phyloP scores from a whole-genome alignment of 2,113 vertebrate species.

The Desmodus rotundus region DNA sequence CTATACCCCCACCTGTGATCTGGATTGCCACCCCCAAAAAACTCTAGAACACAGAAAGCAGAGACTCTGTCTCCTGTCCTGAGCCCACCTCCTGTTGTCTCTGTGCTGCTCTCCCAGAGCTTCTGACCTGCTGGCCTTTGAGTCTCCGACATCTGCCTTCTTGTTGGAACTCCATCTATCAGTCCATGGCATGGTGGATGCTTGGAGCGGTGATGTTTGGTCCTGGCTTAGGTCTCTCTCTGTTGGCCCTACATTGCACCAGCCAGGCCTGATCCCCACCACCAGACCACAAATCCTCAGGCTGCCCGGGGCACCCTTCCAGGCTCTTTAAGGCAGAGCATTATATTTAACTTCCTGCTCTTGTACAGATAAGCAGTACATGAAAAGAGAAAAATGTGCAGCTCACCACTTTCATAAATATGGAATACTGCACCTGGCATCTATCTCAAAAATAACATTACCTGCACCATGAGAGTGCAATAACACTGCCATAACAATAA shows the following conservation, averaged over 20 bases:
- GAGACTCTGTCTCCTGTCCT: accelerated
- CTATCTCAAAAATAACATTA: slow-evolving; percentile 64
- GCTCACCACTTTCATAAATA: slow-evolving; percentile 70
- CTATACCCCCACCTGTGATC: background rate
- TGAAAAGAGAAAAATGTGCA: slow-evolving; percentile 63
- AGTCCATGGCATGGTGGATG: too few relatives aligned
- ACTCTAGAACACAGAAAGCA: background rate
- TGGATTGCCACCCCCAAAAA: background rate
- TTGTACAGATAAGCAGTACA: slow-evolving; percentile 53
- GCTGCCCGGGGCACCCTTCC: background rate
- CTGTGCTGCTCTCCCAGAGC: background rate
- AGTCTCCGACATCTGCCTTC: background rate
- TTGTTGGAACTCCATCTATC: background rate
- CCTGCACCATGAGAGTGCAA: slow-evolving; percentile 50
- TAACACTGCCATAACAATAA: slow-evolving; percentile 56
- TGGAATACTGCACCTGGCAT: slow-evolving; percentile 70
- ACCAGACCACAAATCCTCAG: background rate
- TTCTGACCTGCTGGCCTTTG: background rate
- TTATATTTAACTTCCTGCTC: slow-evolving; percentile 56
- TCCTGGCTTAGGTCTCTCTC: background rate
- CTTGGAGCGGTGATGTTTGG: background rate
- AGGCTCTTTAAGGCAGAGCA: background rate
- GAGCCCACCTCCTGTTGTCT: background rate
- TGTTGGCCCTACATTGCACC: background rate
- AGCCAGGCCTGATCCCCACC: background rate